Conservation (phyloP, 2,113 vertebrate species). For the Onychostruthus taczanowskii region DNA sequence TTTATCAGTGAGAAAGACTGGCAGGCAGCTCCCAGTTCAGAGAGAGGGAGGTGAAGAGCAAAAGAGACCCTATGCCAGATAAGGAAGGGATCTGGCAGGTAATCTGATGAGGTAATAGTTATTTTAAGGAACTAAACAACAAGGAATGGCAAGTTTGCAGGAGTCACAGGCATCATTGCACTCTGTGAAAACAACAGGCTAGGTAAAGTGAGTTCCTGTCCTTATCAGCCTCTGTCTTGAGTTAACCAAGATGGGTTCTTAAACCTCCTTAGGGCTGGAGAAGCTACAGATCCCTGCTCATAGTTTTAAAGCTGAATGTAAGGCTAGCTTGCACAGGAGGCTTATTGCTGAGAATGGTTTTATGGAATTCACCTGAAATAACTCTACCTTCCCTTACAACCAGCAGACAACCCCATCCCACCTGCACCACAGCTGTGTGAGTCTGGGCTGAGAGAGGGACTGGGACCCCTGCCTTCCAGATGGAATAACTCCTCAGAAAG, state of each 20-base stretch:
- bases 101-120: neutral
- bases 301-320: neutral
- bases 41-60: neutral
- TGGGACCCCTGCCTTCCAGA: neutral
- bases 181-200: neutral
- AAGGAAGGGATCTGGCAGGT: neutral
- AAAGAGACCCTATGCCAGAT: neutral
- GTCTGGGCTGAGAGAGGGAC: neutral
- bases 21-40: neutral
- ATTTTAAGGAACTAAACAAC: neutral
- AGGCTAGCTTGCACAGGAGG: neutral
- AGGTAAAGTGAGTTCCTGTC: neutral
- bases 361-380: neutral
- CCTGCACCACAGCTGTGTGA: neutral
- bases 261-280: neutral
- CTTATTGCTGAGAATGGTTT: neutral
- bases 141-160: neutral
- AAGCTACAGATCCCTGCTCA: accelerated
- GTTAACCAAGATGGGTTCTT: neutral
- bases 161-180: neutral
- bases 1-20: neutral
- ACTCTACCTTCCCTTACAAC: neutral
- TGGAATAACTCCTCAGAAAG: neutral
- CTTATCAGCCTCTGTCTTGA: neutral
- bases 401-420: neutral